Evolutionary conservation across 1,140 invertebrate species (phyloP).

Genomic region (Paralvinella palmiformis): DNA sequence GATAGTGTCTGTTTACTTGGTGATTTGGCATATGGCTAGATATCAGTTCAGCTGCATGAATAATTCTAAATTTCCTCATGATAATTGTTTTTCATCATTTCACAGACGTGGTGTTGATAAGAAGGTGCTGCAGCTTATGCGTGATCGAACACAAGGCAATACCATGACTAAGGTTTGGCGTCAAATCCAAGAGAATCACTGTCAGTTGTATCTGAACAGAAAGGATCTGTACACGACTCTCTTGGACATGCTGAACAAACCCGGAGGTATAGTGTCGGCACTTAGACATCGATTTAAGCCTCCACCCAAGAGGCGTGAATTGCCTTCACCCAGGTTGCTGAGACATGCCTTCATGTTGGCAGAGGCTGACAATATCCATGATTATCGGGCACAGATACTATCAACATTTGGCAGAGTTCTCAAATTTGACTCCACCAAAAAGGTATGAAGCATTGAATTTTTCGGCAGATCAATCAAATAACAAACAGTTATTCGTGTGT

Average conservation of each 20-base stretch:
- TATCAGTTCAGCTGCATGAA: background rate
- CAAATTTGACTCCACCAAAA: conserved; percentile 5
- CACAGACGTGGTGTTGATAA: conserved; percentile 1
- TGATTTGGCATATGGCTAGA: background rate
- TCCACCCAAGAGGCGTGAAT: background rate
- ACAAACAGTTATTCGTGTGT: too few species aligned
- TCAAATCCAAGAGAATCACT: background rate
- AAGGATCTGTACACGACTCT: background rate
- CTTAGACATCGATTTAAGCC: background rate
- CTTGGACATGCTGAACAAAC: background rate
- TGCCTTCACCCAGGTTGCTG: background rate
- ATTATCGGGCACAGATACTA: background rate
- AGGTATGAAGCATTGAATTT: too few species aligned
- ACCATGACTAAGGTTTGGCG: conserved; percentile 4
- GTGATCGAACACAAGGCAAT: conserved; percentile 1
- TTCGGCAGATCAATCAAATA: too few species aligned
- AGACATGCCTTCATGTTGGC: background rate
- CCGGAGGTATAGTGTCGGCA: background rate
- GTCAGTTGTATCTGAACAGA: background rate
- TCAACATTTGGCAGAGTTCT: background rate
- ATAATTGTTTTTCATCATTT: background rate
- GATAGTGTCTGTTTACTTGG: too few species aligned
- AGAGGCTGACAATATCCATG: background rate
- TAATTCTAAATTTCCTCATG: background rate
- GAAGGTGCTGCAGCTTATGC: background rate